These are phyloP conservation scores for Macrostomum lignano DNA, from an alignment of 1,140 invertebrate genomes.

Conservation along the genomic window DNA sequence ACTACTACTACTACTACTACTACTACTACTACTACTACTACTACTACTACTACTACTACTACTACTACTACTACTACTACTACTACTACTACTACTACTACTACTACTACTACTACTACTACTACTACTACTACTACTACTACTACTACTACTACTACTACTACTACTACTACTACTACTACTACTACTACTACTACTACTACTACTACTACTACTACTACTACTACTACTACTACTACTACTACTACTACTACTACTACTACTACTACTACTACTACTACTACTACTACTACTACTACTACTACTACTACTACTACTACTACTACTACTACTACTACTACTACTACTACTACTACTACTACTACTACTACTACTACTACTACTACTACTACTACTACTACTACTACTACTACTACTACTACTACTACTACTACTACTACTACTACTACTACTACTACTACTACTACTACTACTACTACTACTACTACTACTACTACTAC, in stretches of 20 bases:
- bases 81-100: constrained; percentile 8
- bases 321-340: constrained; percentile 7
- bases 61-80: constrained; percentile 5
- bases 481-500: too few species aligned
- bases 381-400: too few species aligned
- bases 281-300: constrained; percentile 3
- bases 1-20: background rate
- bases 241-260: background rate
- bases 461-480: too few species aligned
- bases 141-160: constrained; percentile 2
- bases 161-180: constrained; percentile 1
- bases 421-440: too few species aligned
- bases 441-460: too few species aligned
- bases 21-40: constrained; percentile 4
- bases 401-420: too few species aligned
- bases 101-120: constrained; percentile 8
- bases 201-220: background rate
- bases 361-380: too few species aligned
- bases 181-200: constrained; percentile 1
- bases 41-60: constrained; percentile 4
- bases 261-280: constrained; percentile 1
- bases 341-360: constrained; percentile 3
- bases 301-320: constrained; percentile 8
- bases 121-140: constrained; percentile 6
- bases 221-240: constrained; percentile 1